Evolutionary conservation across 2,888 invertebrate species (phyloP).

Genomic region (Volucella bombylans): DNA sequence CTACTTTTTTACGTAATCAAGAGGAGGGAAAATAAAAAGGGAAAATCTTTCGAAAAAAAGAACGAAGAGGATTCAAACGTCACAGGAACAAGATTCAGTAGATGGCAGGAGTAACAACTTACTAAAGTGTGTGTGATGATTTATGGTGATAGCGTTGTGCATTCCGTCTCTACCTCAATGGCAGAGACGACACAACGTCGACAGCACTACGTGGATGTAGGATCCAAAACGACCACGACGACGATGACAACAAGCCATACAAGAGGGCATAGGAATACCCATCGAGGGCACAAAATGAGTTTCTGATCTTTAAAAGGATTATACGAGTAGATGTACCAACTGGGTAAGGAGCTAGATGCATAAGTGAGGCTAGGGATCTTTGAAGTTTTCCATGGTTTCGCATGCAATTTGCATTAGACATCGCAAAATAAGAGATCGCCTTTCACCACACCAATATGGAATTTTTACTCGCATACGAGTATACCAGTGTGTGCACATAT

Average conservation of each 20-base stretch:
- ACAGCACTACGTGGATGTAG: too few relatives aligned
- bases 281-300: constrained; percentile 13
- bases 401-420: constrained; percentile 46
- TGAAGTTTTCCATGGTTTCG: constrained; percentile 18
- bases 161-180: constrained; percentile 17
- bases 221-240: constrained; percentile 19
- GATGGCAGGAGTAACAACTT: constrained; percentile 35
- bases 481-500: neutral
- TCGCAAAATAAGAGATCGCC: neutral
- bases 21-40: constrained; percentile 10
- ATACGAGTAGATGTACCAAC: constrained; percentile 1
- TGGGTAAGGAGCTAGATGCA: neutral
- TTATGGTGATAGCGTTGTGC: constrained; percentile 55
- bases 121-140: constrained; percentile 64
- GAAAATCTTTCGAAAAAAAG: constrained; percentile 18
- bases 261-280: constrained; percentile 11
- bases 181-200: neutral
- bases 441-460: constrained; percentile 11
- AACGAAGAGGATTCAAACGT: constrained; percentile 45
- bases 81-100: constrained; percentile 26
- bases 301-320: constrained; percentile 45
- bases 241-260: constrained; percentile 25
- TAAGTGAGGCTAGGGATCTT: constrained; percentile 36
- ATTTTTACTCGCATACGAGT: neutral
- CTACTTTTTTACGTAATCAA: constrained; percentile 48